Evolutionary conservation across 2,113 vertebrate species (phyloP).

Genomic region (Dipodomys merriami): DNA sequence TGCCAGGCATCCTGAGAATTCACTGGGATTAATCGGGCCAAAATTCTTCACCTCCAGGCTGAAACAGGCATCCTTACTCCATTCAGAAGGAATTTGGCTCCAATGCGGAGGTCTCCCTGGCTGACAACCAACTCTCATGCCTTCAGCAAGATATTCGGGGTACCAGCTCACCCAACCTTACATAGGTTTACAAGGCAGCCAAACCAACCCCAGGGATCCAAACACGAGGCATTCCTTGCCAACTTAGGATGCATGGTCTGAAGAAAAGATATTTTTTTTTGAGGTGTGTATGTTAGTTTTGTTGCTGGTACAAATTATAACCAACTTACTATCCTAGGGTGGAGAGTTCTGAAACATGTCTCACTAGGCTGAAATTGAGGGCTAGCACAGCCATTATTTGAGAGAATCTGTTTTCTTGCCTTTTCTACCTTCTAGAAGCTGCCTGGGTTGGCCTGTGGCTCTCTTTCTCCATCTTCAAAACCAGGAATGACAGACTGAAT

Average conservation of each 20-base stretch:
- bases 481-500: background rate
- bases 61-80: constrained; percentile 26
- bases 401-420: background rate
- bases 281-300: background rate
- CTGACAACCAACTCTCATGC: background rate
- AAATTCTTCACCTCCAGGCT: constrained; percentile 46
- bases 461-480: background rate
- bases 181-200: background rate
- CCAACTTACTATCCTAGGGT: background rate
- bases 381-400: background rate
- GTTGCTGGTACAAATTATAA: background rate
- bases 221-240: background rate
- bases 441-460: background rate
- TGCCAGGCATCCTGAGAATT: constrained; percentile 49
- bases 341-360: background rate
- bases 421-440: background rate
- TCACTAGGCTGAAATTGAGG: background rate
- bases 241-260: no score
- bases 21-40: background rate
- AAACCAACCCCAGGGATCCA: background rate
- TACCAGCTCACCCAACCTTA: background rate
- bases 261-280: background rate
- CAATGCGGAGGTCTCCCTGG: background rate
- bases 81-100: constrained; percentile 43
- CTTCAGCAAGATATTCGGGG: background rate